A percentile compares a stretch with the other conserved stretches of the same genome.
Conservation (phyloP, 2,113 vertebrate species). For the Pagrus major region DNA sequence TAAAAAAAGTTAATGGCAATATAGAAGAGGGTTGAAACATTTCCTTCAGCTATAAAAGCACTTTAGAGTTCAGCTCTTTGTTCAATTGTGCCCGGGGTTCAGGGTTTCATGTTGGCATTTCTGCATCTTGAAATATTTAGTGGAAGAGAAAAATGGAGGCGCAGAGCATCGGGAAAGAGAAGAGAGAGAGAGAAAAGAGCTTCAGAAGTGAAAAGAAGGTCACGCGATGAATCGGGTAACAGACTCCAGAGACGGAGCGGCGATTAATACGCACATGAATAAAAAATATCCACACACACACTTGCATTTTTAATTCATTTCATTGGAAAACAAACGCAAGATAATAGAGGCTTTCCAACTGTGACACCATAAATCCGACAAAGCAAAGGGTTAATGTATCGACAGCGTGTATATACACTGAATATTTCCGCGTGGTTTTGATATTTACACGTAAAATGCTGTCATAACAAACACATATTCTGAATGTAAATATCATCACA, state of each 20-base stretch:
- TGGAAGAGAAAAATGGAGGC: slow-evolving; percentile 48
- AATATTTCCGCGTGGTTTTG: slow-evolving; percentile 2
- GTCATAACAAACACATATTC: slow-evolving; percentile 27
- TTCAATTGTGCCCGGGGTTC: slow-evolving; percentile 62
- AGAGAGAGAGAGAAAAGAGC: not conserved
- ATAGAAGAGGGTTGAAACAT: slow-evolving; percentile 50
- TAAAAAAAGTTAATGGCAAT: slow-evolving; percentile 31
- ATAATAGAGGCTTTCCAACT: slow-evolving; percentile 56
- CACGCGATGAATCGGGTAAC: slow-evolving; percentile 32
- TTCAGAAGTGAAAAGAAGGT: slow-evolving; percentile 41
- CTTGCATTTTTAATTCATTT: slow-evolving; percentile 71
- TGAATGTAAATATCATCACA: slow-evolving; percentile 46
- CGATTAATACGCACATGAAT: slow-evolving; percentile 1
- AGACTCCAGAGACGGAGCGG: slow-evolving; percentile 4
- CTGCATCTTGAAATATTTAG: slow-evolving; percentile 71
- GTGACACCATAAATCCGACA: slow-evolving; percentile 54
- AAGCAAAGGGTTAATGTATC: slow-evolving; percentile 36
- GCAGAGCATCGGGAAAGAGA: slow-evolving; percentile 23
- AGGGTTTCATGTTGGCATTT: slow-evolving; percentile 43
- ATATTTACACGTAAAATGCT: slow-evolving; percentile 41
- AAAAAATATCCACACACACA: slow-evolving; percentile 4
- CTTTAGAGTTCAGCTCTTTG: slow-evolving; percentile 66
- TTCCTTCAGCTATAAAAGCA: slow-evolving; percentile 76
- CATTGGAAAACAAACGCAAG: slow-evolving; percentile 74
- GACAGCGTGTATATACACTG: slow-evolving; percentile 15